Conservation (phyloP, 2,797 vertebrate genomes). For the Pantherophis vulpinus region DNA sequence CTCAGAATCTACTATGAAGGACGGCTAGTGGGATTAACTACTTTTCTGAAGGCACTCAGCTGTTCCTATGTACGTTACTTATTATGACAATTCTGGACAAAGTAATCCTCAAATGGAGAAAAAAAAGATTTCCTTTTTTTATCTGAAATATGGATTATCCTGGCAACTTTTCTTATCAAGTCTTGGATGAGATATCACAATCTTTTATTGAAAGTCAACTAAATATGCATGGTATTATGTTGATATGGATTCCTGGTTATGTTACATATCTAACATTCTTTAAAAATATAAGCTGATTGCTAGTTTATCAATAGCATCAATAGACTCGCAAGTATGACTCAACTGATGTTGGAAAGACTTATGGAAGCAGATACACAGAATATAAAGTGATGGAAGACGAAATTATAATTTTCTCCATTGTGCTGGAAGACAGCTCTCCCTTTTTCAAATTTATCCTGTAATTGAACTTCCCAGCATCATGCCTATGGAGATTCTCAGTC, state of each 20-base stretch:
- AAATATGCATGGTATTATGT: neutral
- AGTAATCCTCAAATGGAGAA: neutral
- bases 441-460: neutral
- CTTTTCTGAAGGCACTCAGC: neutral
- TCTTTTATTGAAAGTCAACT: neutral
- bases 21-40: neutral
- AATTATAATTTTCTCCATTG: neutral
- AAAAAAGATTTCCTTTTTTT: neutral
- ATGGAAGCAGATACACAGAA: neutral
- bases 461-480: neutral
- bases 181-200: neutral
- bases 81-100: neutral
- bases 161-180: neutral
- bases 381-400: neutral
- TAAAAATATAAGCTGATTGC: neutral
- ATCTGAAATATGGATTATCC: neutral
- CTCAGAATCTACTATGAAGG: neutral
- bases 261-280: neutral
- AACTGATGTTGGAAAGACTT: neutral
- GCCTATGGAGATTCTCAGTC: too few relatives aligned
- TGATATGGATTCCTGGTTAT: neutral
- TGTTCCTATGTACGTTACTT: neutral
- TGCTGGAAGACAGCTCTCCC: neutral
- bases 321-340: neutral
- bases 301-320: neutral